Conservation (phyloP, 2,113 vertebrate species). For the Halichoeres trimaculatus region DNA sequence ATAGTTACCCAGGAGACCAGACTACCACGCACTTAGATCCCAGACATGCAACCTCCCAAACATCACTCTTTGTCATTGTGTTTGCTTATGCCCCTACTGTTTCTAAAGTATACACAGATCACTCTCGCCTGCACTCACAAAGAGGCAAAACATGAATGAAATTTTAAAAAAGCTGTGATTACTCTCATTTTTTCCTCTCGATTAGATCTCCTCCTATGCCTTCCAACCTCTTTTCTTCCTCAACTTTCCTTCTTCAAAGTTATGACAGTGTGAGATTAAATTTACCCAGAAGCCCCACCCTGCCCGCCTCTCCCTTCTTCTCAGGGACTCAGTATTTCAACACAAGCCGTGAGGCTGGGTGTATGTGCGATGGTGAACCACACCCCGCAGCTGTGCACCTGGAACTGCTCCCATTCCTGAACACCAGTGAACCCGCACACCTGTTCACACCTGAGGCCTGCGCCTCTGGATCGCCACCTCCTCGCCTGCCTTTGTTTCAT, state of each 20-base stretch:
- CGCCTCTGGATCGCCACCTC: constrained; percentile 65
- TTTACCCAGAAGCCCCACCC: constrained; percentile 60
- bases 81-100: constrained; percentile 63
- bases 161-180: constrained; percentile 6
- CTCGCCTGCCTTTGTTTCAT: constrained; percentile 63
- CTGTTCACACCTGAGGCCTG: constrained; percentile 81
- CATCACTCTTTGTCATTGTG: constrained; percentile 64
- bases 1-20: constrained; percentile 70
- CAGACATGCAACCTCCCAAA: constrained; percentile 61
- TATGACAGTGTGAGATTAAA: constrained; percentile 51
- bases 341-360: constrained; percentile 62
- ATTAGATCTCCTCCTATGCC: neutral
- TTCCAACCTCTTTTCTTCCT: constrained; percentile 34
- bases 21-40: constrained; percentile 51
- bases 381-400: constrained; percentile 84
- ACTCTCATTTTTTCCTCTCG: neutral
- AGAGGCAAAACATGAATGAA: neutral
- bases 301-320: constrained; percentile 50
- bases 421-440: constrained; percentile 83
- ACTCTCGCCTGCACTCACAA: constrained; percentile 55
- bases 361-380: constrained; percentile 52
- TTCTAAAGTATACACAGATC: constrained; percentile 66
- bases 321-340: constrained; percentile 69
- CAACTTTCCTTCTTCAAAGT: constrained; percentile 46
- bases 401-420: constrained; percentile 82